Evolutionary conservation across 2,888 invertebrate species (phyloP), one percentile per base, ranked within the genome.

Genomic region (Arenicola marina): DNA sequence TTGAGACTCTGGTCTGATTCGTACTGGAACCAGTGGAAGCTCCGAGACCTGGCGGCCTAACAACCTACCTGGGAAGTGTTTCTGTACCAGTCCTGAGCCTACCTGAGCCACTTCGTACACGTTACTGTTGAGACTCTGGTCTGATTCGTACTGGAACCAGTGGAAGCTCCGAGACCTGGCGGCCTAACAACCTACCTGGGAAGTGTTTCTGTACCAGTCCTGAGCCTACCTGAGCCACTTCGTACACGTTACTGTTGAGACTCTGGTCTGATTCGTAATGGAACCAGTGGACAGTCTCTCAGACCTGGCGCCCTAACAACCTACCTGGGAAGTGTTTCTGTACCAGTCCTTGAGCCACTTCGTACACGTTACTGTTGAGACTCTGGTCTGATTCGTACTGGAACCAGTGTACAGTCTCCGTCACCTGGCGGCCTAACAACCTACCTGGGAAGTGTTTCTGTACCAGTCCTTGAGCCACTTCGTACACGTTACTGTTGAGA

Each of bases 391-490:
- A 72, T 73, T 84, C 84, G 58, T 80, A 71, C 69, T 84, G 80
- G 69, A 84, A 85, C 84, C 84, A 85, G 11, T 71, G 69, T 7
- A 85, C 81, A 34, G 75, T 77, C 61, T 83, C 84, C 51, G n/a
- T n/a, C n/a, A n/a, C n/a, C n/a, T n/a, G n/a, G n/a, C n/a, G n/a
- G 38, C 38, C 18, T 11, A 11, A 38, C 11, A 38, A 48, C 61
- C 51, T 61, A 84, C 85, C 84, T 69, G 85, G 84, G 69, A 84
- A 84, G 71, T 84, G 81, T 70, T 83, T 82, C 63, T 81, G 80
- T 3, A 85, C 80, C 7, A 84, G 63, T 28, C 68, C 69, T 58
- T 78, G 75, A 3, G 84, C 82, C 32, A 83, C 76, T 38, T 81
- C 76, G 70, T 76, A 84, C 2, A 80, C 83, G 72, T 84, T 84